phyloP scores from a whole-genome alignment of 2,113 vertebrate species.

The Gasterosteus nipponicus region DNA sequence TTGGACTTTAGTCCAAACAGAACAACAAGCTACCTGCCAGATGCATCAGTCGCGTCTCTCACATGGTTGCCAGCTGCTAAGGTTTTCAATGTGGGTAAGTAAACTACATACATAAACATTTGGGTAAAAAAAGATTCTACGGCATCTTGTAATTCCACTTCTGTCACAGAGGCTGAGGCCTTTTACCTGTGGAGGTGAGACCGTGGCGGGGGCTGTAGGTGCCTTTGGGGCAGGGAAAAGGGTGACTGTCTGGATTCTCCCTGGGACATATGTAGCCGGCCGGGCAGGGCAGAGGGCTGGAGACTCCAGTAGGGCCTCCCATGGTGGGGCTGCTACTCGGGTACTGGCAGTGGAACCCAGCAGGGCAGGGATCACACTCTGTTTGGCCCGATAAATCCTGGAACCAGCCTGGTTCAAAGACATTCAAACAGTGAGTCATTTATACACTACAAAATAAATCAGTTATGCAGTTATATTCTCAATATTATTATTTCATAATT shows the following conservation, averaged over 20 bases:
- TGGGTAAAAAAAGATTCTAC: background rate
- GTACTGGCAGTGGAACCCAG: conserved; percentile 78
- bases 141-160: background rate
- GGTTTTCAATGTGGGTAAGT: background rate
- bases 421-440: conserved; percentile 6
- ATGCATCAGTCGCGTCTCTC: conserved; percentile 12
- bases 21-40: conserved; percentile 42
- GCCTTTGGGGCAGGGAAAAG: conserved; percentile 81
- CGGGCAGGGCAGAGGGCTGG: conserved; percentile 78
- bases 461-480: background rate
- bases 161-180: background rate
- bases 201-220: conserved; percentile 77
- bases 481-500: background rate
- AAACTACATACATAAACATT: background rate
- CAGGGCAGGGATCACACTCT: conserved; percentile 80
- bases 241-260: conserved; percentile 51
- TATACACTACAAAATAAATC: background rate
- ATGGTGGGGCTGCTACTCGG: conserved; percentile 51
- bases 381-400: conserved; percentile 80
- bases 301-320: conserved; percentile 55
- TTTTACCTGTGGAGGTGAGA: conserved; percentile 76
- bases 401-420: conserved; percentile 77
- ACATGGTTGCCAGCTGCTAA: background rate
- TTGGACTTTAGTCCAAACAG: conserved; percentile 28
- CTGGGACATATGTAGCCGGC: conserved; percentile 79